These are phyloP conservation scores for Momotus momota DNA, from an alignment of 2,797 vertebrate species.

Conservation along the genomic window DNA sequence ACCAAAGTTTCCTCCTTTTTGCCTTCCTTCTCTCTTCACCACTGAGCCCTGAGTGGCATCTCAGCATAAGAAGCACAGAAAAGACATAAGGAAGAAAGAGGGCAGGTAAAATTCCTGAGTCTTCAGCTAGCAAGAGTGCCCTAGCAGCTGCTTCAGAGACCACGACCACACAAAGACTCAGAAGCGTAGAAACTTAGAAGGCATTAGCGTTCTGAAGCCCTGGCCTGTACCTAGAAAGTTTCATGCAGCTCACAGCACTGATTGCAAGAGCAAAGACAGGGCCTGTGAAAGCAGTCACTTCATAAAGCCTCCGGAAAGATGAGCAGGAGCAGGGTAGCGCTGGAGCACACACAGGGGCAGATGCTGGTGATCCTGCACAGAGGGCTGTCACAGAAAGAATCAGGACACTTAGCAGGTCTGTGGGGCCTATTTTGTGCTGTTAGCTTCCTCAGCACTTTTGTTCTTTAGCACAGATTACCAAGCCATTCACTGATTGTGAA, in stretches of 20 bases:
- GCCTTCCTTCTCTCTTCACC: neutral
- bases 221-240: neutral
- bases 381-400: neutral
- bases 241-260: fast-evolving
- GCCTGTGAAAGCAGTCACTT: neutral
- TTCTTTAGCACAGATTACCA: neutral
- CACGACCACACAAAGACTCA: neutral
- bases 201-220: neutral
- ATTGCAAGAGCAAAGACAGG: neutral
- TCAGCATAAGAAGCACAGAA: neutral
- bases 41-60: neutral
- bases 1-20: neutral
- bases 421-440: neutral
- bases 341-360: neutral
- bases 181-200: fast-evolving
- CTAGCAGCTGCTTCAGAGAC: neutral
- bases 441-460: neutral
- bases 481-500: neutral
- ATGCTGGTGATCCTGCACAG: neutral
- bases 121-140: neutral
- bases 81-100: neutral
- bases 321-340: neutral
- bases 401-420: neutral
- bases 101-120: neutral
- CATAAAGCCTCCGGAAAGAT: neutral